Base-by-base conservation (phyloP, 2,113 vertebrate genomes). In the Pedetes capensis region DNA sequence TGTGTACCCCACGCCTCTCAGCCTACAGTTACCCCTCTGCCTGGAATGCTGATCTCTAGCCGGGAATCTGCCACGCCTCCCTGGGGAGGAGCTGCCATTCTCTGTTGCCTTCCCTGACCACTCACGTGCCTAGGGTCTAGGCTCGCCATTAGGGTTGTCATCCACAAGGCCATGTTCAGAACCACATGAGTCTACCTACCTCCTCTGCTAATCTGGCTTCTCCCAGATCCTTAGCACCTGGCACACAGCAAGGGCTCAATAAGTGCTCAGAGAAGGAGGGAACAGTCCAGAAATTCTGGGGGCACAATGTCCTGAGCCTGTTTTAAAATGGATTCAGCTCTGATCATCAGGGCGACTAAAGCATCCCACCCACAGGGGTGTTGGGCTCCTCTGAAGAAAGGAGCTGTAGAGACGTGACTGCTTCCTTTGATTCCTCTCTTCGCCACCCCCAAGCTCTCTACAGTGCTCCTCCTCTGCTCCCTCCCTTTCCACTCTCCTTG, bases 391-490 rank as follows among this genome's bases (percentile, higher is more conserved):
- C 32, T 0, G 23, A 82, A 93, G 93, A 75, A 92, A 92, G 76
- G 57, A 96, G 75, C 89, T 69, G 51, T 42, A 87, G 87, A 89
- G 83, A 92, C 7, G 72, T 85, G 96, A 90, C 14, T 74, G 22
- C 87, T 49, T 14, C 64, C 34, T 49, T 17, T 51, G 89, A 96
- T 79, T 90, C 93, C 96, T 83, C 44, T 64, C 89, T 20, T 11
- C 8, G 4, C 93, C 97, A 92, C 95, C 96, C 90, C 95, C 97
- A 83, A 64, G 87, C 87, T 96, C 75, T 66, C 93, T 53, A 86
- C 47, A 80, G 49, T 7, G 20, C 42, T 78, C 79, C 89, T 95
- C 94, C 89, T 93, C 96, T 87, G 92, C 93, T 93, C 84, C 49
- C 61, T 2, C 37, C 59, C 69, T 85, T 75, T 42, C 94, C 63